Evolutionary conservation across 2,797 vertebrate genomes (phyloP), one percentile per base, ranked within the genome.

Genomic region (Clarias laeviceps): DNA sequence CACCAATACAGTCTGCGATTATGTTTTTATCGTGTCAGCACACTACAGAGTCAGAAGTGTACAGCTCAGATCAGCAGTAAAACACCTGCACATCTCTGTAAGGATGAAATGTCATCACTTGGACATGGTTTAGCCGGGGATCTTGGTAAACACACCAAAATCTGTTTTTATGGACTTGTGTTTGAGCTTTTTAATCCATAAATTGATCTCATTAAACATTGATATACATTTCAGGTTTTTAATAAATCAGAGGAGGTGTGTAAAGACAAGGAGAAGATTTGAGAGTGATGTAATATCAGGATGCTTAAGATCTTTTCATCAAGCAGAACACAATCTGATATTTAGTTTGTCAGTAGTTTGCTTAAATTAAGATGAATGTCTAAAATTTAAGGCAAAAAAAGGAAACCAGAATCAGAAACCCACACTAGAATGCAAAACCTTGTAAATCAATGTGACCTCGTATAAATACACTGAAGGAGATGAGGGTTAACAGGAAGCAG

Each of bases 11-110:
- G 32, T 61, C 20, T 37, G 40, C 24, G 45, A 29, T 74, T 54
- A 29, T 50, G 3, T 78, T 78, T 78, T 59, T 59, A 78, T 78
- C 34, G 74, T 61, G 32, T 59, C 56, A 61, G 32, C 56, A 37
- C 56, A 37, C 22, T 37, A 29, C 72, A 59, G 74, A 37, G 29
- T 61, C 56, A 61, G 37, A 56, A 78, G 74, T 15, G 74, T 61
- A 37, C 29, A 61, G 56, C 76, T 37, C 32, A 34, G 22, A 77
- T 34, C 56, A 61, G 32, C 76, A 61, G 50, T 6, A 78, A 78
- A 61, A 59, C 29, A 78, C 56, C 29, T 34, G 74, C 24, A 24
- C 32, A 5, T 56, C 54, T 14, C 73, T 12, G 15, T 17, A 20
- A 57, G 29, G 56, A 37, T 34, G 76, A 37, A 78, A 61, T 78